Base-by-base conservation (phyloP, 2,113 vertebrate species). In the Panthera leo region DNA sequence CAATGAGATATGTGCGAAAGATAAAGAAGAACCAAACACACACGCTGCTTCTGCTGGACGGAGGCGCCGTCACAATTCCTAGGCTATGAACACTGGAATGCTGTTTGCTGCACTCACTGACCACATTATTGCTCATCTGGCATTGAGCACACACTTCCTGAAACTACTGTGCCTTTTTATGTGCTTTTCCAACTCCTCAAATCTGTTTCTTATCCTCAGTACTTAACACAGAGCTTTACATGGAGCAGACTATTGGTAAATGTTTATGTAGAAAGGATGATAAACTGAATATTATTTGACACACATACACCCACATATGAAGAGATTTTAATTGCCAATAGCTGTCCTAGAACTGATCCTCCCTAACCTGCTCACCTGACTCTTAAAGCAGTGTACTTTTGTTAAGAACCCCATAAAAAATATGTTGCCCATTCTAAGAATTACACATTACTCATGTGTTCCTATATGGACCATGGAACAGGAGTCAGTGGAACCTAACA, bases 201-300 rank as follows among this genome's bases (percentile, higher is more conserved):
- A 61, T 91, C 48, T 5, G 27, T 83, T 48, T 87, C 70, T 95
- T 42, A 82, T 58, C 71, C 70, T 93, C 10, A n/a, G 73, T 68
- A 95, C 48, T 91, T 85, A 82, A 85, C 51, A 93, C 31, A 87
- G 23, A 82, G 36, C 34, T 97, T 93, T 91, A 71, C 34, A 70
- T 55, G 79, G 1, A 70, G 34, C 4, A 67, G 80, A 96, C 36
- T 53, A 97, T 61, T 34, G 51, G 34, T 55, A 96, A 91, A 91
- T 68, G 36, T 85, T 95, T 95, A 92, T 34, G 53, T 67, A 82
- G 70, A 93, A 86, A 75, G 67, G 36, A 88, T 0, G n/a, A 90
- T 73, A 70, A 94, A 82, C 82, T 85, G 11, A 78, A 39, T 65
- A 34, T 65, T 67, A 67, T 67, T 36, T 82, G 29, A 39, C 36